A percentile compares a stretch with the other conserved stretches of the same genome.
phyloP scores from a whole-genome alignment of 2,113 vertebrate species.

The Ciconia maguari region DNA sequence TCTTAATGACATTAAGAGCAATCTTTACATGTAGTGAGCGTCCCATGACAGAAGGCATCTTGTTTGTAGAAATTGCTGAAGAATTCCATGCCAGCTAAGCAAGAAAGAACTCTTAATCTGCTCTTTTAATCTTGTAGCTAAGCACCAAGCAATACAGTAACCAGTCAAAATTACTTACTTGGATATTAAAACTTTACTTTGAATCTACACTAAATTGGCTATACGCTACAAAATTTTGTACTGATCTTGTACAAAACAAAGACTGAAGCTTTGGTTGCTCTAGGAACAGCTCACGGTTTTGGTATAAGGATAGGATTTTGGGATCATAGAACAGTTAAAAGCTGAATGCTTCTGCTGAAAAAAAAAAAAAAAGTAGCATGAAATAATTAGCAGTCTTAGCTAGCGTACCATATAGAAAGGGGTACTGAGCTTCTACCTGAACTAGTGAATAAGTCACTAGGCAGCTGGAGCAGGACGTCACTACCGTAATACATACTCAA shows the following conservation, averaged over 20 bases:
- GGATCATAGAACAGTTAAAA: neutral
- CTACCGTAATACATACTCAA: neutral
- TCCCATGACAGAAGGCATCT: neutral
- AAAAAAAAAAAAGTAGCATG: neutral
- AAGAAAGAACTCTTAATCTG: neutral
- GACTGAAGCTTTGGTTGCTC: neutral
- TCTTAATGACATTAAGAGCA: neutral
- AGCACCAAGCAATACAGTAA: neutral
- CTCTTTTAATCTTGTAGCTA: neutral
- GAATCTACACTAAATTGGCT: neutral
- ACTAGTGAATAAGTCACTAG: neutral
- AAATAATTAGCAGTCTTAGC: neutral
- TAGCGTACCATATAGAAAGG: neutral
- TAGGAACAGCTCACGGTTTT: neutral
- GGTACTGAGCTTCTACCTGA: neutral
- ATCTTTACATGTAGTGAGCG: accelerated
- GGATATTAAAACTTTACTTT: neutral
- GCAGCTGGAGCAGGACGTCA: neutral
- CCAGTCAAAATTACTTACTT: neutral
- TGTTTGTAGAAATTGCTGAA: neutral
- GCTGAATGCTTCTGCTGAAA: neutral
- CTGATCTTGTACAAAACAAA: neutral
- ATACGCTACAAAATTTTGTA: neutral
- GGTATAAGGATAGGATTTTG: neutral
- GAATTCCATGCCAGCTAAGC: neutral